Base-by-base conservation (phyloP, 2,888 invertebrate genomes). In the Neuroscelio doddi region DNA sequence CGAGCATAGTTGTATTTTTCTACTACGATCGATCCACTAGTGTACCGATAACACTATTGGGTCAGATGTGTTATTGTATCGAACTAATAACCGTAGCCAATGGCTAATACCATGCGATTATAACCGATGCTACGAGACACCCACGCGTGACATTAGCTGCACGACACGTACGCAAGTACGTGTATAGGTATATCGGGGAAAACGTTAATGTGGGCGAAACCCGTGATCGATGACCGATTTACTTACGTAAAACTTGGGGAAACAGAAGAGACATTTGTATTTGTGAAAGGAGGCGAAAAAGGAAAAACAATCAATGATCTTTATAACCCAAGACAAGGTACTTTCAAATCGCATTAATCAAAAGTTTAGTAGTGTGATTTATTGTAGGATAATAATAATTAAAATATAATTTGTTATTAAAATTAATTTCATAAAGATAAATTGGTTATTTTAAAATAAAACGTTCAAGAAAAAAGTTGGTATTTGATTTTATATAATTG, bases 91-190 rank as follows among this genome's bases (percentile, higher is more conserved):
- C 71, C 73, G 67, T 74, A 64, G 53, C 71, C 70, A 69, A 74
- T 70, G 71, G 73, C 68, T 75, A 71, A 75, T 71, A 57, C 49
- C 67, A 51, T 64, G 65, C 71, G 71, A 74, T 73, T 75, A 71
- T 68, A 71, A 73, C 65, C 70, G 68, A 71, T 70, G 73, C 64
- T 50, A 55, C 59, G 55, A 56, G 58, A 67, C 68, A 51, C 75
- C 71, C 68, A 71, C 70, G 61, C 57, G 57, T 68, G 67, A 64
- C 70, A 70, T 70, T 70, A 72, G 68, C 68, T 68, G 65, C 56
- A 39, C 32, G 56, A 50, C 41, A 71, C 71, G 59, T 59, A 42
- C 49, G 46, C 59, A 16, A 34, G 32, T 56, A 52, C 52, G 51
- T 49, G 56, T 26, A 55, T 32, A 38, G 46, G 15, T 36, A 58